Base-by-base conservation (phyloP, 2,797 vertebrate species). In the Nothura maculosa region DNA sequence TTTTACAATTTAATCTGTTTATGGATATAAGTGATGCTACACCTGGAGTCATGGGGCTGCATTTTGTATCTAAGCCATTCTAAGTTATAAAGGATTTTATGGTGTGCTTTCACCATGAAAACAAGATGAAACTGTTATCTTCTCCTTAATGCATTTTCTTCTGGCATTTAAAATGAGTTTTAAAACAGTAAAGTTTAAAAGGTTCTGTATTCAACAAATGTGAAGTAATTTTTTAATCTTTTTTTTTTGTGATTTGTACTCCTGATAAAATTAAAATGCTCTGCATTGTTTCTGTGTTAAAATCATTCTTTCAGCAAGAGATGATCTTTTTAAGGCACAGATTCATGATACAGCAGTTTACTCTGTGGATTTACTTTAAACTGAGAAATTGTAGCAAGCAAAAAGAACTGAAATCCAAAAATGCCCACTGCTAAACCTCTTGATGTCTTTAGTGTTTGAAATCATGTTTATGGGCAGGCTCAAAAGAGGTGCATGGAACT, bases 121-220 rank as follows among this genome's bases (percentile, higher is more conserved):
- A 96, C 74, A 90, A 96, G 97, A 95, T 94, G 96, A 97, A 96
- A 81, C 81, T 93, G 58, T 85, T 96, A 94, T 89, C 85, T 90
- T 95, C 92, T 94, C 77, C 82, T 19, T 77, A 25, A 62, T 0
- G 6, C 68, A 73, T 30, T 87, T 94, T 93, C 72, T 89, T 77
- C 8, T 85, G 81, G 25, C 8, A 52, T 74, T 66, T 69, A 87
- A 91, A 79, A 21, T 22, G 62, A 72, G 92, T 78, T 95, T 80
- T 90, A 72, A 78, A 79, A 25, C 28, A 87, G n/a, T 12, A 72
- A 66, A 45, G 18, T 40, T 81, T 85, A 85, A 1, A 52, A 38
- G 78, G 18, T 76, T 83, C 83, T 81, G 16, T 89, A 55, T 92
- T 86, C 30, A 64, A 5, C 64, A 34, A 38, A 22, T n/a, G 45